Base-by-base conservation (phyloP, 2,888 invertebrate genomes). In the Amphipoea lucens region DNA sequence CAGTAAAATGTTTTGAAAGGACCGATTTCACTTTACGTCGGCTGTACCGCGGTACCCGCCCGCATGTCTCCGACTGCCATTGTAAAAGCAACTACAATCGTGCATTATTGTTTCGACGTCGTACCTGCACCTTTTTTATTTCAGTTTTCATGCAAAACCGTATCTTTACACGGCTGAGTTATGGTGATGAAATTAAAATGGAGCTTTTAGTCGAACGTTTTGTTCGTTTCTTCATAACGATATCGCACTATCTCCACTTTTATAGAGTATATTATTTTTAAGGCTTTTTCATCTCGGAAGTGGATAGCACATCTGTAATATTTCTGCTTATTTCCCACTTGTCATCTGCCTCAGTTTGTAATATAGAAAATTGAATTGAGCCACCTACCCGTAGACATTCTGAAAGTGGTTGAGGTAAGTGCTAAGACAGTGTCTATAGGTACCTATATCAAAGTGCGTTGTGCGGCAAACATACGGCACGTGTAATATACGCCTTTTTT, bases 1-100 rank as follows among this genome's bases (percentile, higher is more conserved):
- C 93, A 93, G 95, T 94, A 94, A 95, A 96, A 96, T 96, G 96
- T 96, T 96, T 96, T 96, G 96, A 96, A 96, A 96, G 96, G 95
- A 96, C 95, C 96, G 96, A 96, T 96, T 96, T 95, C 95, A 95
- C 96, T 95, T 95, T 95, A 92, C 95, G 93, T 93, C 93, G 91
- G 91, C 89, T 89, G 88, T 90, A 90, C 91, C 76, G 40, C 60
- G n/a, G 76, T 51, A 42, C 91, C 90, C 88, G 88, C 94, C 94
- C 95, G 95, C 95, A 95, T 94, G 93, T 94, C 94, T 95, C 94
- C 93, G 90, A 89, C 90, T 92, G 89, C 94, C 90, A 96, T 97
- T 96, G 96, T 96, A 92, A 93, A 91, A 94, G 93, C 94, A 94
- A 95, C 96, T 95, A 96, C 96, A 96, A 96, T 96, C 95, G 95